A percentile compares a stretch with the other conserved stretches of the same genome.
Conservation (phyloP, 2,888 invertebrate species). For the Spisula solida region DNA sequence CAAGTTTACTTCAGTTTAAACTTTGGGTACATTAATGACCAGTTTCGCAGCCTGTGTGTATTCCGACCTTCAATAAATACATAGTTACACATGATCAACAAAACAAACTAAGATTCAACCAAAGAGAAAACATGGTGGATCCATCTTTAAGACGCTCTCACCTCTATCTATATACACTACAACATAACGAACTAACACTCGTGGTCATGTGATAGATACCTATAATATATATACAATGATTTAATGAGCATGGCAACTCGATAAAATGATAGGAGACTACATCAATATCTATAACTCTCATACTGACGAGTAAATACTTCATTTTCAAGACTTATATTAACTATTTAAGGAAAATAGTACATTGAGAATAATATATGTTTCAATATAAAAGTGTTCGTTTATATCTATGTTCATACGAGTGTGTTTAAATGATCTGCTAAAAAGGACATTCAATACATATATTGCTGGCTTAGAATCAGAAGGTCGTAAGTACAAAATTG, state of each 20-base stretch:
- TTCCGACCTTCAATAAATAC: slow-evolving; percentile 3
- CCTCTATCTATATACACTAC: not conserved
- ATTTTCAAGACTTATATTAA: not conserved
- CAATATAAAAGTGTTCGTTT: not conserved
- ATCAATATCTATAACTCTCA: not conserved
- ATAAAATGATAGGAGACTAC: not conserved
- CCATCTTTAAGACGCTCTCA: not conserved
- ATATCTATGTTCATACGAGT: too few relatives aligned
- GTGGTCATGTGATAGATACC: not conserved
- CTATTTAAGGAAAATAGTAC: not conserved
- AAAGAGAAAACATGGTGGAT: not conserved
- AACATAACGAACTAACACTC: not conserved
- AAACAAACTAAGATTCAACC: not conserved
- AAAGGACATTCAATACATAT: too few relatives aligned
- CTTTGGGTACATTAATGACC: not conserved
- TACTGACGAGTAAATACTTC: not conserved
- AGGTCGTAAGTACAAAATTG: too few relatives aligned
- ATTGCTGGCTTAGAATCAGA: too few relatives aligned
- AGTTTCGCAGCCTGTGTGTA: not conserved
- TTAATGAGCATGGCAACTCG: not conserved
- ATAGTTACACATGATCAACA: not conserved
- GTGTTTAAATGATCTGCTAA: too few relatives aligned
- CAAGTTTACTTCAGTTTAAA: not conserved
- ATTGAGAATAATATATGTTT: not conserved
- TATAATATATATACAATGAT: not conserved